Conservation (phyloP, 2,888 invertebrate species). For the Philopedon plagiatum region DNA sequence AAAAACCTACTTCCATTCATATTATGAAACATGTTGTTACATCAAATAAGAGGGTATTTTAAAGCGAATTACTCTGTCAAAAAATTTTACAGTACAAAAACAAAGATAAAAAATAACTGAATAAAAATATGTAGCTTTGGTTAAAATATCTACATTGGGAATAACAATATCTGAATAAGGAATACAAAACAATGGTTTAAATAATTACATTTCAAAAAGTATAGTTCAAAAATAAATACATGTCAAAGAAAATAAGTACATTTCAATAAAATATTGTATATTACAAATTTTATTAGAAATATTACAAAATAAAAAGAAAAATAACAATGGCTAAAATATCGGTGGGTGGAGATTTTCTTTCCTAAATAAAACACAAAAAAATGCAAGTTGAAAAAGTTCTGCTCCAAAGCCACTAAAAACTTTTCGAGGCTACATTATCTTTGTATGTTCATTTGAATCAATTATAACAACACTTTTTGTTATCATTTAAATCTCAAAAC, state of each 20-base stretch:
- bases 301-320: constrained; percentile 54
- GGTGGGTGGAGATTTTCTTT: constrained; percentile 60
- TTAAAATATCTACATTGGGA: constrained; percentile 38
- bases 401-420: constrained; percentile 61
- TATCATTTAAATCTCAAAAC: constrained; percentile 1
- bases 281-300: constrained; percentile 58
- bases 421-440: constrained; percentile 59
- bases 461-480: not conserved
- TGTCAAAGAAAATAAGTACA: constrained; percentile 55
- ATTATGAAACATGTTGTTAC: constrained; percentile 32
- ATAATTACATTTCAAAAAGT: constrained; percentile 56
- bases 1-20: constrained; percentile 32
- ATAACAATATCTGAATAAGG: constrained; percentile 44
- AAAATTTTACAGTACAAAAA: constrained; percentile 67
- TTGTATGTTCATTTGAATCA: constrained; percentile 19
- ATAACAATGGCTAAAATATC: constrained; percentile 53
- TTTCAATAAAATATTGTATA: constrained; percentile 53
- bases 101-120: constrained; percentile 50
- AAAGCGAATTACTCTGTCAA: constrained; percentile 57
- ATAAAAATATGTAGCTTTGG: constrained; percentile 48
- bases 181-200: constrained; percentile 45
- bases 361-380: constrained; percentile 65
- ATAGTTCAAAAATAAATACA: constrained; percentile 52
- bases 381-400: constrained; percentile 63
- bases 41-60: not conserved